Conservation (phyloP, 2,113 vertebrate genomes). For the Pimephales promelas region DNA sequence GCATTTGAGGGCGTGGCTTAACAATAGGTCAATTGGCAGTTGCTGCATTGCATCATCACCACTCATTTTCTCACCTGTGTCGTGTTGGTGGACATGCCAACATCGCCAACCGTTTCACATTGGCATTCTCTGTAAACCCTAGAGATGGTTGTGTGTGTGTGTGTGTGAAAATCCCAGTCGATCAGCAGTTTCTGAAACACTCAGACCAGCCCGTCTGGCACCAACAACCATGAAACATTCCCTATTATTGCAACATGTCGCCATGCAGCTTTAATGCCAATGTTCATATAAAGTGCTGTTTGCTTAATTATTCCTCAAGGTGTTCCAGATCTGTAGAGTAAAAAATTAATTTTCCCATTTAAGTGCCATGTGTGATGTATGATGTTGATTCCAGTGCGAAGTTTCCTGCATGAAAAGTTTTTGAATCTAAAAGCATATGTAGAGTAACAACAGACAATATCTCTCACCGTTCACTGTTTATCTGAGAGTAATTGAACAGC, state of each 20-base stretch:
- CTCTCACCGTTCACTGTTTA: not conserved
- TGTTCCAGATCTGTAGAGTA: constrained; percentile 30
- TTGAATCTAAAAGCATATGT: not conserved
- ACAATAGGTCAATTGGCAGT: too few relatives aligned
- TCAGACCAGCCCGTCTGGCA: too few relatives aligned
- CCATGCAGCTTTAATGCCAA: constrained; percentile 2
- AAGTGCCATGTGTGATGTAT: constrained; percentile 32
- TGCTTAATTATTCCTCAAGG: constrained; percentile 31
- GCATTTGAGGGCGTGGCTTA: too few relatives aligned
- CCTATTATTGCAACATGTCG: not conserved
- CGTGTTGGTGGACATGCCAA: not conserved
- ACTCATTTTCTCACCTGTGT: not conserved
- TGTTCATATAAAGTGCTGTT: constrained; percentile 31
- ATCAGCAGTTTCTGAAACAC: too few relatives aligned
- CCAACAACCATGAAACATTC: not conserved
- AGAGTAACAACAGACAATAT: not conserved
- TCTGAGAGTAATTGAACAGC: constrained; percentile 28
- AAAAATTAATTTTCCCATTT: constrained; percentile 36
- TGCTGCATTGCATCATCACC: not conserved
- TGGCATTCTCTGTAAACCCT: not conserved
- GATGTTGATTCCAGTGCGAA: not conserved
- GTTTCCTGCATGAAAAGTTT: constrained; percentile 18
- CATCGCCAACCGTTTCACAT: not conserved
- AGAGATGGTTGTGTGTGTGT: too few relatives aligned
- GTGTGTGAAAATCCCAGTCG: too few relatives aligned